Conservation (phyloP, 2,113 vertebrate species). For the Agapornis roseicollis region DNA sequence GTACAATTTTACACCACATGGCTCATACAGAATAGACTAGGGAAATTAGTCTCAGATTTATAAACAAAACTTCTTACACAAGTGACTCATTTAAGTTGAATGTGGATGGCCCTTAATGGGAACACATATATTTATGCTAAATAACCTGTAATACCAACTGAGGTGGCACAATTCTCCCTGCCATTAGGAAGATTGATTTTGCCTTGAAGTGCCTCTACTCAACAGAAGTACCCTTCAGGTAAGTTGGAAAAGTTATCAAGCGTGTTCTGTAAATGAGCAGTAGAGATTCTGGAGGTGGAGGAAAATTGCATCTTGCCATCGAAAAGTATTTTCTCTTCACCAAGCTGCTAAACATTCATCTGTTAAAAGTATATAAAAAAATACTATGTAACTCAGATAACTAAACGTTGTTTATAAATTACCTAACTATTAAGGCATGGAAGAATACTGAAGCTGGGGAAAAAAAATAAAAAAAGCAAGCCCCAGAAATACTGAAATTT, state of each 20-base stretch:
- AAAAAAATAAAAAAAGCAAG: rapidly evolving
- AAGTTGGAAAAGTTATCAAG: slow-evolving; percentile 64
- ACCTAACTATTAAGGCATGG: not conserved
- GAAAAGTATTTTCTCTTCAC: not conserved
- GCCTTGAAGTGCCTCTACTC: slow-evolving; percentile 39
- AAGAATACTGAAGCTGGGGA: not conserved
- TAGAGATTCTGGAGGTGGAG: slow-evolving; percentile 1
- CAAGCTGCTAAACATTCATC: not conserved
- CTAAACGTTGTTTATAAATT: not conserved
- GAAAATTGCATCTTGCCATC: not conserved
- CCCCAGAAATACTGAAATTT: not conserved
- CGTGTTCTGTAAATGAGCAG: slow-evolving; percentile 46
- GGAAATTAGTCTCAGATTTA: slow-evolving; percentile 74
- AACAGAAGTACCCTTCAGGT: slow-evolving; percentile 61
- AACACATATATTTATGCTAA: slow-evolving; percentile 71
- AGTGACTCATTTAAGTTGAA: slow-evolving; percentile 48
- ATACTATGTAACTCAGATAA: not conserved
- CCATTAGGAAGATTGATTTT: slow-evolving; percentile 72
- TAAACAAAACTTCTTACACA: slow-evolving; percentile 67
- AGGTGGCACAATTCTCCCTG: slow-evolving; percentile 25
- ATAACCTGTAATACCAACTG: slow-evolving; percentile 59
- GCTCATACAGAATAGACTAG: not conserved
- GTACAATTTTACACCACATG: slow-evolving; percentile 10
- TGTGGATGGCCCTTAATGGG: slow-evolving; percentile 60
- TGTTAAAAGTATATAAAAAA: not conserved